These are phyloP conservation scores for Camponotus floridanus DNA, from an alignment of 1,140 invertebrate genomes.

Conservation along the genomic window DNA sequence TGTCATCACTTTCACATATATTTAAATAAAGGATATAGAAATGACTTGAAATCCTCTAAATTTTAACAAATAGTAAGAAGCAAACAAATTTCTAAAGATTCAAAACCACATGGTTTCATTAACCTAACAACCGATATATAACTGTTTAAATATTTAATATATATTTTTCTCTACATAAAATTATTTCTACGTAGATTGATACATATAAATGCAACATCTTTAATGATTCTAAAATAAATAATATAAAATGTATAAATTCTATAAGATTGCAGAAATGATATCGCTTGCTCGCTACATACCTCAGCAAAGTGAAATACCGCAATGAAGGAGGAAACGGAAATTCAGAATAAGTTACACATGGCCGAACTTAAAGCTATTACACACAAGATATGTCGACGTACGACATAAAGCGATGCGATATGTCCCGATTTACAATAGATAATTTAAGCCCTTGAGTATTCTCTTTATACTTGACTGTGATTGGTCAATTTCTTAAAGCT, in stretches of 20 bases:
- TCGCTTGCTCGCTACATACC: background rate
- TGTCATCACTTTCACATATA: conserved; percentile 75
- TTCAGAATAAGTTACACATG: background rate
- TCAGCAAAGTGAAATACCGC: background rate
- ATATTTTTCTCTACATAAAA: background rate
- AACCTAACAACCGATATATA: background rate
- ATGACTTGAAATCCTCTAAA: background rate
- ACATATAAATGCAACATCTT: background rate
- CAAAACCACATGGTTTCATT: conserved; percentile 8
- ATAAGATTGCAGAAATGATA: background rate
- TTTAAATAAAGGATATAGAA: background rate
- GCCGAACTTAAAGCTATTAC: too few relatives aligned
- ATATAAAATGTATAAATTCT: background rate
- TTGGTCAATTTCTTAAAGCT: too few relatives aligned
- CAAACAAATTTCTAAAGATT: background rate
- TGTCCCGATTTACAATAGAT: too few relatives aligned
- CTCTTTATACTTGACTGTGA: too few relatives aligned
- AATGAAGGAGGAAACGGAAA: conserved; percentile 7
- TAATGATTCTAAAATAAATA: background rate
- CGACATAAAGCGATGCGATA: too few relatives aligned
- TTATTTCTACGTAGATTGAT: conserved; percentile 17
- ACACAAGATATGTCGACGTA: too few relatives aligned
- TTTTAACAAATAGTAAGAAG: background rate
- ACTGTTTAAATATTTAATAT: background rate
- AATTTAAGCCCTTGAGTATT: too few relatives aligned